These are phyloP conservation scores for Dermatemys mawii DNA, from an alignment of 2,113 vertebrate genomes.

Conservation along the genomic window DNA sequence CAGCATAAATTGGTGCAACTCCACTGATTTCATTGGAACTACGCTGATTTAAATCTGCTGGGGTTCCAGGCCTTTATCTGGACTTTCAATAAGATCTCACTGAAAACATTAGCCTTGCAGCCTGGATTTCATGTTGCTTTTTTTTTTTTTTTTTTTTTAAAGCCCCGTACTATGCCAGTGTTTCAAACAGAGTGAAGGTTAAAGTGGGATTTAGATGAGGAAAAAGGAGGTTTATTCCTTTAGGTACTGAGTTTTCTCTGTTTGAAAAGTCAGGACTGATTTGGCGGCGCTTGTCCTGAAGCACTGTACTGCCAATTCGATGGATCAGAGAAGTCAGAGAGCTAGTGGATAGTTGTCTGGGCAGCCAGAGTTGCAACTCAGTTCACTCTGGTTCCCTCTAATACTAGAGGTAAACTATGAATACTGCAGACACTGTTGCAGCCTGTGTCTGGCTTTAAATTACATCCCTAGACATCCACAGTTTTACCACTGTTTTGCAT, in stretches of 20 bases:
- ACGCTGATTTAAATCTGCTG: not conserved
- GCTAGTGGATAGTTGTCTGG: not conserved
- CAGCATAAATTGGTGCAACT: not conserved
- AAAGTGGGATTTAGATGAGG: not conserved
- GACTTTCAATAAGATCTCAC: slow-evolving; percentile 10
- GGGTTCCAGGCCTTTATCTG: not conserved
- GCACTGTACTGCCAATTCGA: not conserved
- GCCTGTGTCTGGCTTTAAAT: not conserved
- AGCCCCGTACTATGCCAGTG: not conserved
- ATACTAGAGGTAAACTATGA: not conserved
- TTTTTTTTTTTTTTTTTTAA: not conserved
- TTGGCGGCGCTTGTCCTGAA: not conserved
- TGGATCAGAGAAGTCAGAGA: not conserved
- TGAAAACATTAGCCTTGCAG: not conserved
- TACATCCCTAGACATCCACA: not conserved
- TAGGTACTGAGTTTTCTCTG: not conserved
- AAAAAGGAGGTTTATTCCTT: not conserved
- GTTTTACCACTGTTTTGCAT: not conserved
- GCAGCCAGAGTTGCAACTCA: not conserved
- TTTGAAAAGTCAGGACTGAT: not conserved
- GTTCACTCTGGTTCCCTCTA: not conserved
- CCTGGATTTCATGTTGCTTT: not conserved
- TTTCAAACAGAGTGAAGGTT: slow-evolving; percentile 19
- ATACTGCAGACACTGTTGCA: not conserved
- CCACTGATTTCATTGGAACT: not conserved